Percentiles rank a stretch among this genome's conserved stretches.
phyloP scores from a whole-genome alignment of 2,113 vertebrate genomes.

The Tapirus terrestris region DNA sequence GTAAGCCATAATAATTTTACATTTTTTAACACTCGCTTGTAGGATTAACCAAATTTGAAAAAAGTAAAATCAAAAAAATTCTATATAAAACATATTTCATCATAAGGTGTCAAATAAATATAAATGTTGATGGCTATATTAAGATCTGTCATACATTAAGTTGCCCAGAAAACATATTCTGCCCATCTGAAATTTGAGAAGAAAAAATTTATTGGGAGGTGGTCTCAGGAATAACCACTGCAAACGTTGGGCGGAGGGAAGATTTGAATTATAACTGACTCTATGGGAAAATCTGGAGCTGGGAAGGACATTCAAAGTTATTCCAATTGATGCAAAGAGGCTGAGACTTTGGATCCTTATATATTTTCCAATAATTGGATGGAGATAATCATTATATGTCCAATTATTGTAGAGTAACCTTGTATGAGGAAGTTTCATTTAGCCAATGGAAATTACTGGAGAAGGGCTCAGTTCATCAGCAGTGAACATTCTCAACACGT shows the following conservation, averaged over 20 bases:
- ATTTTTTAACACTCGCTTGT: neutral
- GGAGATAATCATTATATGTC: neutral
- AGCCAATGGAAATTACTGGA: neutral
- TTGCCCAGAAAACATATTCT: neutral
- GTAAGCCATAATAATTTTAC: neutral
- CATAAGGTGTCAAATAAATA: neutral
- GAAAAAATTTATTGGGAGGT: neutral
- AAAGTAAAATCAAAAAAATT: neutral
- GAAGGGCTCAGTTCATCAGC: neutral
- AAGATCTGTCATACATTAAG: neutral
- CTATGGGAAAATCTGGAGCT: neutral
- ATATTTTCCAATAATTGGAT: neutral
- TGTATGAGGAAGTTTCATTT: neutral
- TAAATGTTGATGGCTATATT: neutral
- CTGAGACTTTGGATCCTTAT: neutral
- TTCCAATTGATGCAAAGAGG: neutral
- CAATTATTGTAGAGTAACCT: neutral
- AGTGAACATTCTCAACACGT: neutral
- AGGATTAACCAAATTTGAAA: neutral
- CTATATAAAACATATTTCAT: neutral
- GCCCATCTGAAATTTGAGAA: neutral
- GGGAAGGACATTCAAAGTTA: neutral
- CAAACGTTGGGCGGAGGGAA: neutral
- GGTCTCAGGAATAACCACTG: neutral
- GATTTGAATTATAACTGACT: neutral